Base-by-base conservation (phyloP, 2,888 invertebrate species). In the Yponomeuta plumbellus region DNA sequence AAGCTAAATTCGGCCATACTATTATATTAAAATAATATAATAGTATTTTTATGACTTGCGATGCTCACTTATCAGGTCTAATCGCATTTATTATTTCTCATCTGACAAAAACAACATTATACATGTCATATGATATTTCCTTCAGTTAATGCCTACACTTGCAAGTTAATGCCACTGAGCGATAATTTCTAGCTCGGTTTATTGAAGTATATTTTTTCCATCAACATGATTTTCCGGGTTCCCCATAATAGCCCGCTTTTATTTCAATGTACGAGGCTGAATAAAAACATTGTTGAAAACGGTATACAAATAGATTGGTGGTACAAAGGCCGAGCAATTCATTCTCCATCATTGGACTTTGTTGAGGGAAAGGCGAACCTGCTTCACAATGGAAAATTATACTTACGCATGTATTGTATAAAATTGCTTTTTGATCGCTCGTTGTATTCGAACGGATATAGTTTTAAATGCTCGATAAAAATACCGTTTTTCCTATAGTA, bases 311-410 rank as follows among this genome's bases (percentile, higher is more conserved):
- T 52, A 52, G 44, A 52, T 52, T 52, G 44, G 44, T 17, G 17
- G 17, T 52, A 52, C 44, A 52, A 17, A 52, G 44, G 44, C 44
- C 17, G 44, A 52, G 44, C 44, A 52, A 52, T 52, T 52, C 44
- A 52, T 52, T 52, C 44, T 52, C 44, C 44, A 52, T 52, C 44
- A 52, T 52, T 52, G 44, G 44, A 52, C 44, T 52, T 52, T 52
- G 44, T 52, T 52, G 44, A 17, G 44, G 44, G 17, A 17, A 52
- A 52, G 44, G 44, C 17, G 44, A 52, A 52, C 44, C 17, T 17
- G 44, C 8, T 52, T 17, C 44, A 52, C 44, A 52, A 52, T 52
- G 44, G 44, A 52, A 52, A 52, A 52, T 52, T 2, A 17, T 52
- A 52, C 44, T 52, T 52, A 10, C 17, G 17, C 5, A 52, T 52